Percentiles rank a stretch among this genome's conserved stretches.
These are phyloP conservation scores for Leuciscus waleckii DNA, from an alignment of 2,797 vertebrate species.

Conservation along the genomic window DNA sequence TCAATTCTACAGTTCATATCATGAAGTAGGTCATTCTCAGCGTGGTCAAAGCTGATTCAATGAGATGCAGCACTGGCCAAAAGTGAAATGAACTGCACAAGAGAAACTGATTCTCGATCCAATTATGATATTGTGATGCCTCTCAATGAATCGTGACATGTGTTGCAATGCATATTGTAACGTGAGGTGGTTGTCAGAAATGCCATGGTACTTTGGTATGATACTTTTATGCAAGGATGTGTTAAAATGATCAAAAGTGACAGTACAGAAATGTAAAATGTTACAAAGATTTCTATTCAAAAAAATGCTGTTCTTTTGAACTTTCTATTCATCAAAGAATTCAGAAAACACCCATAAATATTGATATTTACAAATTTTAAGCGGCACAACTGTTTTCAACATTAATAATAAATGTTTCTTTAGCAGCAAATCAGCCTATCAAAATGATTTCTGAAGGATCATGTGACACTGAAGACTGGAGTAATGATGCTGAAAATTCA, in stretches of 20 bases:
- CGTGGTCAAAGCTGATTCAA: neutral
- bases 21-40: neutral
- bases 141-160: constrained; percentile 6
- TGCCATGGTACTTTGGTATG: neutral
- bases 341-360: neutral
- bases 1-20: neutral
- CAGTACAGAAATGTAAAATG: neutral
- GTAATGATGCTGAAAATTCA: neutral
- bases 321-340: neutral
- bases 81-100: constrained; percentile 4
- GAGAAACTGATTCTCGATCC: constrained; percentile 4
- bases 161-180: neutral
- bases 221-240: neutral
- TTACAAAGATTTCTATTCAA: neutral
- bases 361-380: neutral
- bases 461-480: neutral
- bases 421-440: neutral
- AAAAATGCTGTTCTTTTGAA: neutral
- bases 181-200: neutral
- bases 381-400: neutral
- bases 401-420: neutral
- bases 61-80: constrained; percentile 14
- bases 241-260: neutral
- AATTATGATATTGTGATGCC: constrained; percentile 6
- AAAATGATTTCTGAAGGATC: neutral